Evolutionary conservation across 2,888 invertebrate species (phyloP), one percentile per base, ranked within the genome.

Genomic region (Phortica okadai): DNA sequence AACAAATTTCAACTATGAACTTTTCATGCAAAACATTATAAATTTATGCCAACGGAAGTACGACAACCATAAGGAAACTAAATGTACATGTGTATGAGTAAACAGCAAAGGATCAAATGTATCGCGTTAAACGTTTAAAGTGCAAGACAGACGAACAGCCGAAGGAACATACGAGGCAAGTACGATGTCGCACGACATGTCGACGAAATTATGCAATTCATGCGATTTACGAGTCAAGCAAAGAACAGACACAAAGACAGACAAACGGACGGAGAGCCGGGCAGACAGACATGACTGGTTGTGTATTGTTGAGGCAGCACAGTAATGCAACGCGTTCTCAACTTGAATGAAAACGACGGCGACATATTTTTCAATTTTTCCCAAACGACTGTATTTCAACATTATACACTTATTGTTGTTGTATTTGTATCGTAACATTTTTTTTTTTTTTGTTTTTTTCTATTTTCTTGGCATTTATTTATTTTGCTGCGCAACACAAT

Each of bases 141-240:
- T 83, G 86, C 81, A 88, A 87, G 85, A 41, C 54, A 45, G 56
- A 14, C 16, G 14, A 50, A 33, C 67, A 67, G 42, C 33, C 41
- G 67, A 25, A 74, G 64, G 56, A 76, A 76, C 74, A 42, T 25
- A 64, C 56, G 42, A 64, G 86, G 87, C 87, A 82, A 76, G 77
- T 79, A 74, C 81, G 25, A 33, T 67, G 42, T 42, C 62, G 76
- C 84, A 85, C 81, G 82, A 85, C 83, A 87, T 86, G 84, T 84
- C 87, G 86, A 86, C 83, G 84, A 85, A 89, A 85, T 89, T 87
- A 86, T 87, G 90, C 84, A 89, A 89, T 89, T 90, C 86, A 86
- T 89, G 87, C 84, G 86, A 87, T 83, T 87, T 85, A 87, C 88
- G 83, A 83, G 82, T 80, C 75, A 74, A 66, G 41, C 74, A 79